phyloP scores from a whole-genome alignment of 30 jellyfish, hydroid and myxozoan species.

The Cassiopea xamachana region DNA sequence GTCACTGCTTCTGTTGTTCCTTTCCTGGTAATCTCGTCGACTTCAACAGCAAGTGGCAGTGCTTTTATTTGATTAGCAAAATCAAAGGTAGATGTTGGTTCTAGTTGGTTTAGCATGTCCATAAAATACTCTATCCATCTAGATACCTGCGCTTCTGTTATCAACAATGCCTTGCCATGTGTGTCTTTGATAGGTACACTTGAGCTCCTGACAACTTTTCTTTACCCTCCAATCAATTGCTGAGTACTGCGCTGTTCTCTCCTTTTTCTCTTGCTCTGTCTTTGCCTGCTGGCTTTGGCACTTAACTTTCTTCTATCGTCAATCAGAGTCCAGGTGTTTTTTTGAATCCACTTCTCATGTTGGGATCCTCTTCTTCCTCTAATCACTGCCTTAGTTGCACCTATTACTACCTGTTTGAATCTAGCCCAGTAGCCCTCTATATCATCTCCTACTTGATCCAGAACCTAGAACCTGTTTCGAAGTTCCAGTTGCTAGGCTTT shows the following conservation, averaged over 20 bases:
- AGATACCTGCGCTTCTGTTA: constrained; percentile 18
- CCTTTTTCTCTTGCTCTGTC: constrained; percentile 4
- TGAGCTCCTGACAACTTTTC: not conserved
- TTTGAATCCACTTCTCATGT: constrained; percentile 22
- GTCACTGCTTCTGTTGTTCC: constrained; percentile 12
- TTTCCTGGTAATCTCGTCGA: not conserved
- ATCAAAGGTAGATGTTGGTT: constrained; percentile 7
- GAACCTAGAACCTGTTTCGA: not conserved
- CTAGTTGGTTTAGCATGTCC: constrained; percentile 23
- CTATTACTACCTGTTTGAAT: constrained; percentile 17
- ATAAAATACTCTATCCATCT: constrained; percentile 19
- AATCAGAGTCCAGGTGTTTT: constrained; percentile 17
- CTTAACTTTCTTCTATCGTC: not conserved
- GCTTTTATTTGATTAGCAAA: not conserved
- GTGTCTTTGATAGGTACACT: constrained; percentile 35
- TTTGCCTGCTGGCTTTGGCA: not conserved
- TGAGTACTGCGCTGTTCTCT: constrained; percentile 8
- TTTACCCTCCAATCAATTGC: constrained; percentile 15
- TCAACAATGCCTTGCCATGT: constrained; percentile 4
- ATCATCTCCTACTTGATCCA: too few relatives aligned
- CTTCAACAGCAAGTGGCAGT: not conserved
- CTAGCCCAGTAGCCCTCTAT: not conserved
- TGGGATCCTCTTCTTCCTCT: constrained; percentile 28
- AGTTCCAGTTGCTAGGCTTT: not conserved
- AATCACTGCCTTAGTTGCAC: constrained; percentile 11